Evolutionary conservation across 2,113 vertebrate genomes (phyloP), one percentile per base, ranked within the genome.

Genomic region (Aphyosemion australe): DNA sequence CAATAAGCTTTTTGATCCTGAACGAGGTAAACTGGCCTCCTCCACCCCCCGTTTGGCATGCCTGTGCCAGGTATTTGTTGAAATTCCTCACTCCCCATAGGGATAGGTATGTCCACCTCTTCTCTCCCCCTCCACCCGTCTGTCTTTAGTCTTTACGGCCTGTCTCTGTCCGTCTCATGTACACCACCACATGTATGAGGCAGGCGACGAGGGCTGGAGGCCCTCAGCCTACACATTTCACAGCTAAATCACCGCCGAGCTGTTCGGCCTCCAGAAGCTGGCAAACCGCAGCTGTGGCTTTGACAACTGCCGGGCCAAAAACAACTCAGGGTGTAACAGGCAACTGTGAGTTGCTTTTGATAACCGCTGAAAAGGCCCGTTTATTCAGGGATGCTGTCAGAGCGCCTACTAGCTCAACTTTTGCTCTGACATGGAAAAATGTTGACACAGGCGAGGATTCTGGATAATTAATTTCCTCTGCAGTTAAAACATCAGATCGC

Each of bases 11-110:
- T 54, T 53, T 80, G 26, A 15, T 69, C 56, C 51, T 20, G 57
- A 49, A 20, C 65, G 46, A 81, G 15, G 66, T 62, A 70, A 58
- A 14, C n/a, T 31, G 58, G 55, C 37, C 71, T 66, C 7, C 63
- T 65, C 67, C 50, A 64, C 66, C 45, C 48, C 39, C 45, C 76
- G 72, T 92, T 92, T 93, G 91, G 90, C 93, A 91, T 89, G 85
- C 84, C 87, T 73, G 87, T 93, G 92, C 87, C 92, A 93, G 91
- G 92, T 94, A 93, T 93, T 93, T 93, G 91, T 93, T 90, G 85
- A 90, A 93, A 95, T 95, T 95, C 94, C 92, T 93, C 91, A 92
- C 93, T 90, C 93, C 94, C 93, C 84, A 85, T 88, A 78, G 93
- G 87, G 93, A 91, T 88, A 91, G 92, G 89, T 92, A 94, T 94